Evolutionary conservation across 1,140 invertebrate genomes (phyloP), one percentile per base, ranked within the genome.

Genomic region (Aleiodes sp.): DNA sequence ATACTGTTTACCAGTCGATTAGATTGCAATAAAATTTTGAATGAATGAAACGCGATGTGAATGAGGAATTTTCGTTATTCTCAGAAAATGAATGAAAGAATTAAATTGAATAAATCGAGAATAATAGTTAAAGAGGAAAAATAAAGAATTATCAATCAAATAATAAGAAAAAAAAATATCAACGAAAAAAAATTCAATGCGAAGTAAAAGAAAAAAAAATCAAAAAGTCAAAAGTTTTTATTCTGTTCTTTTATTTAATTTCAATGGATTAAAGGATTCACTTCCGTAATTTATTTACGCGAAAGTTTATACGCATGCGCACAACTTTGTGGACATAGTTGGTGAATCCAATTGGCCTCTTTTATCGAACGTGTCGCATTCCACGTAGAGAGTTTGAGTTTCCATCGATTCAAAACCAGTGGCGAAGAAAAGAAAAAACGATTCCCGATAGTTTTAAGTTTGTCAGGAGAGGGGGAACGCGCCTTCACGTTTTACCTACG

Each of bases 291-390:
- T 59, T 31, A 29, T 59, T 59, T 14, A 31, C 29, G 56, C 29
- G 62, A 19, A 43, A 19, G 37, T 64, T 10, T 39, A 31, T 41
- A 39, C 28, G 46, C 26, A 14, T 33, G 67, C 28, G 39, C 57
- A 63, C 24, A 28, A 61, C 29, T 21, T 7, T 61, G 37, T 41
- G 59, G 37, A 26, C 29, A 21, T 57, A 61, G 60, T 29, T 28
- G 16, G 33, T 73, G 79, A 78, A 80, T 80, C 71, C 65, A 70
- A 81, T 82, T 81, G 76, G 74, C 78, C 80, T 82, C 75, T 35
- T 81, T 81, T 43, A 43, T 43, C 19, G n/a, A 43, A 43, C 66
- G 66, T 61, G 37, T 56, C 35, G 64, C 68, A 78, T 77, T 78
- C 71, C 74, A 71, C 33, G 52, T 64, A 76, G 68, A 80, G 76